These are phyloP conservation scores for Deroplatys truncata DNA, from an alignment of 2,888 invertebrate species.

Conservation along the genomic window DNA sequence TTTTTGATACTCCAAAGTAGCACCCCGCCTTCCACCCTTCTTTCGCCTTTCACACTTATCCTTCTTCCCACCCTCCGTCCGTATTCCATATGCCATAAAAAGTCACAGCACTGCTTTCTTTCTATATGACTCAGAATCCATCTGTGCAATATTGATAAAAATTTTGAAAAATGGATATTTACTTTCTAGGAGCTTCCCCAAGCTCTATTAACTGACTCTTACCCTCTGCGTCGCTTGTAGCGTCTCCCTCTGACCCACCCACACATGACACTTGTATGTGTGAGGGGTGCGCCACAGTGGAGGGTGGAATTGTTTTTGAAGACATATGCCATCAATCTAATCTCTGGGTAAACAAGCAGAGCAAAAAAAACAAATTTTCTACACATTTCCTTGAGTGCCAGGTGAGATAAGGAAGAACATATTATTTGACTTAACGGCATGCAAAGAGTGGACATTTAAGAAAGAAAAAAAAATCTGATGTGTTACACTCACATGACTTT, in stretches of 20 bases:
- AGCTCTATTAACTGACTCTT: conserved; percentile 11
- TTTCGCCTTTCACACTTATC: not conserved
- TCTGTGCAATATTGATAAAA: conserved; percentile 33
- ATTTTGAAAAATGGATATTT: conserved; percentile 33
- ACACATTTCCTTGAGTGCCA: not conserved
- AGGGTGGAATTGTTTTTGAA: not conserved
- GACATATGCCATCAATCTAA: not conserved
- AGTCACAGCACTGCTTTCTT: conserved; percentile 22
- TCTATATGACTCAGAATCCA: conserved; percentile 32
- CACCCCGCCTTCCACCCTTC: not conserved
- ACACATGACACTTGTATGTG: not conserved
- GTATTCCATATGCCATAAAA: conserved; percentile 30
- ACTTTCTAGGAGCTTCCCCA: conserved; percentile 28
- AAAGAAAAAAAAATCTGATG: too few relatives aligned
- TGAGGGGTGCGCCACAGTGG: not conserved
- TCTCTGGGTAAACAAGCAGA: not conserved
- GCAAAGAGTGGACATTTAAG: too few relatives aligned
- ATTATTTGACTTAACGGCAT: too few relatives aligned
- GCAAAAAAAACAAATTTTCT: not conserved
- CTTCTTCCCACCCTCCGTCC: not conserved
- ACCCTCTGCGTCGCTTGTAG: not conserved
- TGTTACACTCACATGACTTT: too few relatives aligned
- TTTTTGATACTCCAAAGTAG: not conserved
- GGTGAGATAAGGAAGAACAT: not conserved
- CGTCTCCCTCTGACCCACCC: not conserved